Evolutionary conservation across 2,113 vertebrate genomes (phyloP).

Genomic region (Isichthys henryi): DNA sequence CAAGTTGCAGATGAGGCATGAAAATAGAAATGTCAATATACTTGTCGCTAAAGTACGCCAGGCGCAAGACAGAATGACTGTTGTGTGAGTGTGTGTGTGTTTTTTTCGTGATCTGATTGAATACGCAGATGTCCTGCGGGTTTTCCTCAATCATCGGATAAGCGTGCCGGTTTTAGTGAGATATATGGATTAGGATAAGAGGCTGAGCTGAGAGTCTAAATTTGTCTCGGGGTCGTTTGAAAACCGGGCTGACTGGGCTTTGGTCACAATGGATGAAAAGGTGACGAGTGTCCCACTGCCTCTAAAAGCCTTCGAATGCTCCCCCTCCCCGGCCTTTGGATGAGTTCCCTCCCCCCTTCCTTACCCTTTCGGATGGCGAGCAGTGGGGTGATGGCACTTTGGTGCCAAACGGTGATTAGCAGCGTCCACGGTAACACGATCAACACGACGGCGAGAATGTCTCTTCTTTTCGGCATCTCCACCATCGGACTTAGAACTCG

Average conservation of each 20-base stretch:
- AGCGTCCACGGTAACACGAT: conserved; percentile 98
- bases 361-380: conserved; percentile 94
- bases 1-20: neutral
- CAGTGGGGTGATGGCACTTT: conserved; percentile 88
- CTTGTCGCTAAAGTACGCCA: neutral
- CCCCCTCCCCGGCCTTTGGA: neutral
- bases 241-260: neutral
- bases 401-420: conserved; percentile 98
- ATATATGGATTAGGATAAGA: neutral
- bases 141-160: neutral
- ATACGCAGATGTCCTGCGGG: neutral
- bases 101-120: neutral
- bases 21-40: conserved; percentile 11
- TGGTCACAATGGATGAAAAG: neutral
- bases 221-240: neutral
- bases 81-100: neutral
- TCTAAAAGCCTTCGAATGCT: neutral
- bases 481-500: conserved; percentile 87
- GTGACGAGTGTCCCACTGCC: neutral
- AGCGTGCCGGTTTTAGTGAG: neutral
- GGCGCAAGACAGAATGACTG: neutral
- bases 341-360: conserved; percentile 28
- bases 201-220: neutral
- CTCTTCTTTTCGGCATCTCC: conserved; percentile 99
- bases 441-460: conserved; percentile 96